Evolutionary conservation across 2,113 vertebrate genomes (phyloP).

Genomic region (Istiophorus platypterus): DNA sequence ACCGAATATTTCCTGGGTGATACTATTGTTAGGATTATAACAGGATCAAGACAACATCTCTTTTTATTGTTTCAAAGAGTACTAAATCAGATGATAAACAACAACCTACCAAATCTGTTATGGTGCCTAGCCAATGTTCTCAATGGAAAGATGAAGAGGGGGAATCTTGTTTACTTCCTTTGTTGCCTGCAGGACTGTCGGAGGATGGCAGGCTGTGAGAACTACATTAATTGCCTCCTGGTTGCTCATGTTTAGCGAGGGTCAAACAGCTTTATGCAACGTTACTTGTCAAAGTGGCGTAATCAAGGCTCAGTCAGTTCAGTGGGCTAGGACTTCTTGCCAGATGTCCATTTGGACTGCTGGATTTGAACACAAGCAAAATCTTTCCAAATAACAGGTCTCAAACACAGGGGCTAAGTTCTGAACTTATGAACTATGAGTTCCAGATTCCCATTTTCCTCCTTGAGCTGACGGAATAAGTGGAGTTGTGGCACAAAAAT

Average conservation of each 20-base stretch:
- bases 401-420: conserved; percentile 22
- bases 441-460: conserved; percentile 75
- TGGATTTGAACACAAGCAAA: conserved; percentile 42
- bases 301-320: conserved; percentile 29
- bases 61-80: conserved; percentile 22
- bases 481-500: conserved; percentile 34
- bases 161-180: conserved; percentile 58
- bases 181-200: conserved; percentile 29
- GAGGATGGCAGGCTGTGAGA: conserved; percentile 38
- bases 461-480: conserved; percentile 39
- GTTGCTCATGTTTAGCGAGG: conserved; percentile 44
- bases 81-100: conserved; percentile 21
- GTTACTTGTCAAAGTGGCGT: conserved; percentile 42
- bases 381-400: conserved; percentile 18
- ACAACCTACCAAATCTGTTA: conserved; percentile 29
- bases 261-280: conserved; percentile 43
- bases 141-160: conserved; percentile 39
- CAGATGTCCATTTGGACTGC: conserved; percentile 56
- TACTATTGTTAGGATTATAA: conserved; percentile 44
- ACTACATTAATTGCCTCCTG: conserved; percentile 33
- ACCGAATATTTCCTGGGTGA: conserved; percentile 62
- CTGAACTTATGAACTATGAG: conserved; percentile 62
- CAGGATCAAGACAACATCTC: conserved; percentile 5
- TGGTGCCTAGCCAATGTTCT: conserved; percentile 22
- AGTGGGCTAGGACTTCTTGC: conserved; percentile 17